These are phyloP conservation scores for Leucania comma DNA, from an alignment of 2,888 invertebrate genomes.

Conservation along the genomic window DNA sequence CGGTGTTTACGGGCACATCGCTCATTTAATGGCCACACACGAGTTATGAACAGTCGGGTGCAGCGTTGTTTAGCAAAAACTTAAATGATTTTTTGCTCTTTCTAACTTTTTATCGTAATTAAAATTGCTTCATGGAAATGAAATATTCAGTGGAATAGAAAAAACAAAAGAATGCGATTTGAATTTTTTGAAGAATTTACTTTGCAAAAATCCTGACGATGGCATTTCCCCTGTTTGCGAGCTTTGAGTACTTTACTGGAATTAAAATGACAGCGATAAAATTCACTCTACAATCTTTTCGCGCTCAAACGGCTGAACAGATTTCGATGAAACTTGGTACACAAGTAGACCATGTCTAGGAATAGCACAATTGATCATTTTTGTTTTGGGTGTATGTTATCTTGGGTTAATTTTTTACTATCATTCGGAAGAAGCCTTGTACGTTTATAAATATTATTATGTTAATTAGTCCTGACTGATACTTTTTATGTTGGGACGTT, in stretches of 20 bases:
- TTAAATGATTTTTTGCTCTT: neutral
- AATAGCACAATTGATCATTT: too few relatives aligned
- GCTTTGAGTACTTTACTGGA: neutral
- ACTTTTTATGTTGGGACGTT: neutral
- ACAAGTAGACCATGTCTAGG: too few relatives aligned
- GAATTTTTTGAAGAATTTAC: neutral
- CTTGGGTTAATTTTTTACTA: too few relatives aligned
- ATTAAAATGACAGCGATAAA: too few relatives aligned
- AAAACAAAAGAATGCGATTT: too few relatives aligned
- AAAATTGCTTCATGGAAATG: neutral
- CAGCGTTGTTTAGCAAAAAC: neutral
- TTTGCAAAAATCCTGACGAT: neutral
- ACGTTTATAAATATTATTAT: too few relatives aligned
- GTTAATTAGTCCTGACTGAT: neutral
- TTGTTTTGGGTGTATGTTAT: too few relatives aligned
- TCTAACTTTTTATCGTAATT: neutral
- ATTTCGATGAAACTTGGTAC: too few relatives aligned
- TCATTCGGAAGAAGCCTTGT: too few relatives aligned
- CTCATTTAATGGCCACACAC: slow-evolving; percentile 76
- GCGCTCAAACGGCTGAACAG: too few relatives aligned
- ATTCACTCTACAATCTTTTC: too few relatives aligned
- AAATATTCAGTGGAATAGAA: neutral
- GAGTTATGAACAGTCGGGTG: slow-evolving; percentile 59
- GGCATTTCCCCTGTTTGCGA: neutral
- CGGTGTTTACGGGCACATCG: slow-evolving; percentile 66